Evolutionary conservation across 2,888 invertebrate species (phyloP).

Genomic region (Stenodera caucasica): DNA sequence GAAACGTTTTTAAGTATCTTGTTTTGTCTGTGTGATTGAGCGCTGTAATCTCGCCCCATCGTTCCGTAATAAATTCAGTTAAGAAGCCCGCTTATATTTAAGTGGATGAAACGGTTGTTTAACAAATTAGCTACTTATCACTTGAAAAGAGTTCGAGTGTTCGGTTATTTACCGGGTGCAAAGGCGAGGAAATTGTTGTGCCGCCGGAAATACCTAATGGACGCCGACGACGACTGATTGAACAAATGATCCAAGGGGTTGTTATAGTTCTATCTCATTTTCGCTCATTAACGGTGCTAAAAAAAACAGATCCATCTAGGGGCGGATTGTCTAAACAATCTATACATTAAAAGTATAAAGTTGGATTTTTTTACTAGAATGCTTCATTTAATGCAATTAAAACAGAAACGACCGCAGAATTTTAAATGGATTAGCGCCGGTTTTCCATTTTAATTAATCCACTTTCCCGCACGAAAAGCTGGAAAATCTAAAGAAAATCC

Average conservation of each 20-base stretch:
- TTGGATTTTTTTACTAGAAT: slow-evolving; percentile 45
- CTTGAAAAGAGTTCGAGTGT: slow-evolving; percentile 49
- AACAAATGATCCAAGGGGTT: slow-evolving; percentile 44
- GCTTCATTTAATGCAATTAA: slow-evolving; percentile 53
- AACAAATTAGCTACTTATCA: slow-evolving; percentile 55
- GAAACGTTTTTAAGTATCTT: slow-evolving; percentile 22
- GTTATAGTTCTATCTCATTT: too few species aligned
- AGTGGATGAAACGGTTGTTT: slow-evolving; percentile 53
- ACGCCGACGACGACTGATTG: slow-evolving; percentile 32
- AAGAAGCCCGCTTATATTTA: slow-evolving; percentile 37
- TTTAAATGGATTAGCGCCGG: slow-evolving; percentile 46
- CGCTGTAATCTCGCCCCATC: slow-evolving; percentile 10
- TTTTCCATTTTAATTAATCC: background rate
- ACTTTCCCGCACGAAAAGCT: too few species aligned
- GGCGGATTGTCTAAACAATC: too few species aligned
- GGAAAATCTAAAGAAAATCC: too few species aligned
- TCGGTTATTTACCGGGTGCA: background rate
- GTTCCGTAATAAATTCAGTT: slow-evolving; percentile 49
- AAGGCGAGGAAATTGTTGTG: background rate
- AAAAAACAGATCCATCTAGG: too few species aligned
- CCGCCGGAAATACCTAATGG: slow-evolving; percentile 29
- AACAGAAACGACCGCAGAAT: slow-evolving; percentile 51
- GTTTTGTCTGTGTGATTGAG: slow-evolving; percentile 23
- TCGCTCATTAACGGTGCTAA: too few species aligned
- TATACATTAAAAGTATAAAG: slow-evolving; percentile 43